Base-by-base conservation (phyloP, 2,113 vertebrate species). In the Hassar affinis region DNA sequence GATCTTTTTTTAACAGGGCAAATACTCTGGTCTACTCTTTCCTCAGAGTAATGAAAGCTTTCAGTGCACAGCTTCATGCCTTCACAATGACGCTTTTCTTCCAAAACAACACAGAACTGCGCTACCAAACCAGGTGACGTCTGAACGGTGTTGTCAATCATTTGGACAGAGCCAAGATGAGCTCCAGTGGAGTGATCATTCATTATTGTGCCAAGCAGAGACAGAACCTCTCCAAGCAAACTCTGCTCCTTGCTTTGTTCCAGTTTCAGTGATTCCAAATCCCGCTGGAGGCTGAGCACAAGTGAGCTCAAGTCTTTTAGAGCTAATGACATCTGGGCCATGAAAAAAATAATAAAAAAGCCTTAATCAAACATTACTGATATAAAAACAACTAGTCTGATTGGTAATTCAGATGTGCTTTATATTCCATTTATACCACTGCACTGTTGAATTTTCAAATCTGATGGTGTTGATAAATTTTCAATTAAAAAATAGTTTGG, bases 111-210 rank as follows among this genome's bases (percentile, higher is more conserved):
- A 84, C 66, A 82, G 62, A 85, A 77, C 47, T 69, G 88, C 22
- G 85, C 74, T 45, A 83, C 68, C 49, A 85, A 64, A 49, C 69
- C 47, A 62, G 90, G 90, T n/a, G 90, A 91, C 52, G 90, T 91
- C 88, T 95, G 94, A 45, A 90, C 88, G n/a, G 89, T 86, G 12
- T 87, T 89, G 80, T 93, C 91, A 61, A 81, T 84, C 79, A 89
- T 84, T 45, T 20, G 79, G 33, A 75, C 82, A 45, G 87, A 10
- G 18, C 52, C 59, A 14, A 49, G 47, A 86, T 86, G 87, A 62
- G 76, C 33, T 52, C 80, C 88, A 49, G 87, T 77, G 38, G 90
- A 85, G 22, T 88, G 79, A 78, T 90, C 77, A 11, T 89, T 87
- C 52, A 89, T 86, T 15, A 93, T 88, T 33, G 84, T 77, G n/a